Evolutionary conservation across 1,140 invertebrate species (phyloP).

Genomic region (Agrypnia vestita): DNA sequence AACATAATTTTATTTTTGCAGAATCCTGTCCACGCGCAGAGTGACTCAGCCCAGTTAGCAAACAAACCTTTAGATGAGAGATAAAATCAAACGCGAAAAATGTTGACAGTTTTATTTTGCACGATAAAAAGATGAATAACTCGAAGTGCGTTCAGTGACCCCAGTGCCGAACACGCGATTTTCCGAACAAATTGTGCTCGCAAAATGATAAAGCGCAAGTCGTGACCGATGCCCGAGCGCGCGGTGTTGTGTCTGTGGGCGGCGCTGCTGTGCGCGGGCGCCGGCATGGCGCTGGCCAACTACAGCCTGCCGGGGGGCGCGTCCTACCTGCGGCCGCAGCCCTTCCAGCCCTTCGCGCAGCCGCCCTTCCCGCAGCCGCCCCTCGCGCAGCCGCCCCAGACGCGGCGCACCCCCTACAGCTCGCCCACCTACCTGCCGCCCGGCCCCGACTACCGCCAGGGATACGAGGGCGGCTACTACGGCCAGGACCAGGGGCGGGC

Average conservation of each 20-base stretch:
- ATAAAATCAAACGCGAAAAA: background rate
- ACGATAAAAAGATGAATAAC: background rate
- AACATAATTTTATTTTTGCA: background rate
- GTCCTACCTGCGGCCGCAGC: conserved; percentile 50
- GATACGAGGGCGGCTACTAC: conserved; percentile 16
- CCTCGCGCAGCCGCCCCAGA: conserved; percentile 12
- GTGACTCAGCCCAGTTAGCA: background rate
- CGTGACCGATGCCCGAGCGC: conserved; percentile 33
- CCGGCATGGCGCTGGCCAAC: conserved; percentile 51
- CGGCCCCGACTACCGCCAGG: conserved; percentile 4
- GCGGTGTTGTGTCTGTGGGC: conserved; percentile 29
- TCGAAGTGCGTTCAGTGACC: conserved; percentile 6
- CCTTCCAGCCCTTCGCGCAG: conserved; percentile 48
- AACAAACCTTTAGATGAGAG: background rate
- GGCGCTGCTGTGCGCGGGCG: conserved; percentile 18
- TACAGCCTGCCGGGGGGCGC: conserved; percentile 50
- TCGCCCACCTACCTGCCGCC: conserved; percentile 55
- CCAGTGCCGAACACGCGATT: conserved; percentile 9
- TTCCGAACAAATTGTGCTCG: conserved; percentile 25
- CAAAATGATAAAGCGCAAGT: conserved; percentile 51
- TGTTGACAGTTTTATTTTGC: background rate
- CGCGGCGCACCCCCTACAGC: conserved; percentile 45
- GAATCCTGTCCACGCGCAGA: background rate
- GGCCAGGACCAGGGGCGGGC: background rate
- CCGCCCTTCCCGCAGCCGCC: conserved; percentile 3